Base-by-base conservation (phyloP, 2,113 vertebrate species). In the Corapipo altera region DNA sequence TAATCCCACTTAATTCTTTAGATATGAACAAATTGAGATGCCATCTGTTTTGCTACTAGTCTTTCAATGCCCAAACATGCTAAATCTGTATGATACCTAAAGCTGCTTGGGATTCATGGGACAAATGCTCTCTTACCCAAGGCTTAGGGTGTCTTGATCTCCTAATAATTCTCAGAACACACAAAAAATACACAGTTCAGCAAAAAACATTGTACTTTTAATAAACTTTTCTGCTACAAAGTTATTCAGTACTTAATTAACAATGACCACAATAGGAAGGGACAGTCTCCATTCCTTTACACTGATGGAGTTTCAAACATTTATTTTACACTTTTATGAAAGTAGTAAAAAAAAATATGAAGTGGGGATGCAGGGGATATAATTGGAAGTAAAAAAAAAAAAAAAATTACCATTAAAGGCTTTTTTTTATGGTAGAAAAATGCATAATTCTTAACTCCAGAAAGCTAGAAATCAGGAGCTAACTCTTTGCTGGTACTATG, bases 321-420 rank as follows among this genome's bases (percentile, higher is more conserved):
- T 72, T 64, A 24, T 14, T 77, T 85, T 81, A 4, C 10, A 71
- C 33, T 85, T 85, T 32, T 44, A 22, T 35, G n/a, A 88, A 15
- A 67, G 5, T 39, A 85, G 81, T 6, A 39, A 15, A 13, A 2
- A 2, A 65, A 78, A 89, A 59, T 35, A 72, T 15, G 17, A 71
- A 55, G 11, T n/a, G 9, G 4, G 6, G 12, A 41, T 76, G 52
- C 4, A 57, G 4, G 8, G 3, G 5, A 44, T 5, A 1, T 7
- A 8, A 28, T 16, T 54, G 11, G 30, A 77, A 6, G 15, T 15
- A n/a, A 12, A 57, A 57, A 57, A 11, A n/a, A 2, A 8, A 15
- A 52, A 75, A 72, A 24, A 26, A 21, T 7, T 19, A 32, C 20
- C 19, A 6, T 26, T 33, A 33, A 80, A 83, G 3, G 0, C 5